A percentile compares a stretch with the other conserved stretches of the same genome.
Conservation (phyloP, 23 tunicate genomes). For the Diplosoma virens region DNA sequence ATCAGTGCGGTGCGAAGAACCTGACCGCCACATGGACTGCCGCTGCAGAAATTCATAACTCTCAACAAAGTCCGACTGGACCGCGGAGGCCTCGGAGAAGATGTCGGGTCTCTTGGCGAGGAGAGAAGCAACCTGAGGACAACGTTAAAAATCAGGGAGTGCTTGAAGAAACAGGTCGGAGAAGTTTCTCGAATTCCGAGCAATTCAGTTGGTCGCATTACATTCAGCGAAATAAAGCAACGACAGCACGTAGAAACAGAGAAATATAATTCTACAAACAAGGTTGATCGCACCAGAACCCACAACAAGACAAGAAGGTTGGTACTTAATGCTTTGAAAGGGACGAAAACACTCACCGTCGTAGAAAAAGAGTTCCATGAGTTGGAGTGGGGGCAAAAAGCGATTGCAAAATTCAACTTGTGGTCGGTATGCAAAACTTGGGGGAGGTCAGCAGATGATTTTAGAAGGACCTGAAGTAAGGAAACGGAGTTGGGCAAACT, state of each 20-base stretch:
- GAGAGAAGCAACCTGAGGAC: too few species aligned
- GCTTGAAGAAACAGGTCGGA: too few species aligned
- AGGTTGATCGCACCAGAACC: too few species aligned
- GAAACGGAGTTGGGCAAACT: constrained; percentile 1
- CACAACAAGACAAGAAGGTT: too few species aligned
- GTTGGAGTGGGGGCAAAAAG: constrained; percentile 20
- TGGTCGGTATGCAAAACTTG: background rate
- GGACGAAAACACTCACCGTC: background rate
- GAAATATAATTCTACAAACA: too few species aligned
- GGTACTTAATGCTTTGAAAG: background rate
- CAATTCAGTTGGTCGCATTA: too few species aligned
- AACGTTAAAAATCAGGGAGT: too few species aligned
- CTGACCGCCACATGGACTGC: constrained; percentile 30
- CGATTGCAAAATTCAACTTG: constrained; percentile 19
- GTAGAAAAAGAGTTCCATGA: constrained; percentile 3
- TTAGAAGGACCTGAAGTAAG: constrained; percentile 10
- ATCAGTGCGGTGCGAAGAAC: background rate
- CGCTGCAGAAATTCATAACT: constrained; percentile 2
- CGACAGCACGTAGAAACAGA: background rate
- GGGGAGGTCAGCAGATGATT: background rate
- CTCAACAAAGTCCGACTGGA: too few species aligned
- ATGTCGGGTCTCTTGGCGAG: too few species aligned
- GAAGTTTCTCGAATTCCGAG: too few species aligned
- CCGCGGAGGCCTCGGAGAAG: too few species aligned
- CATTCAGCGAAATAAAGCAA: background rate